These are phyloP conservation scores for Calliphora vicina DNA, from an alignment of 1,140 invertebrate genomes.

Conservation along the genomic window DNA sequence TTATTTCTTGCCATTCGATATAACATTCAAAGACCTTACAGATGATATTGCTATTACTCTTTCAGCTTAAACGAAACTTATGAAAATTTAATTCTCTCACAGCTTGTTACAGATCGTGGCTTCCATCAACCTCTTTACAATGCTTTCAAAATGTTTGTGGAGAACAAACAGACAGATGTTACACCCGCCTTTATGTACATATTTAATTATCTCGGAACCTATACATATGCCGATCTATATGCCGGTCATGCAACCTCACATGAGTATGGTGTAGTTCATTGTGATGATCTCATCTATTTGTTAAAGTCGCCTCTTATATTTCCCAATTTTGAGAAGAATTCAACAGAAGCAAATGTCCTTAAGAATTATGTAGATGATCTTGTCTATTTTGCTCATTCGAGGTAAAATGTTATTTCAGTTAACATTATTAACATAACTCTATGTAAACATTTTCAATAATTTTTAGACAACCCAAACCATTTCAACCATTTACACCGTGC, in stretches of 20 bases:
- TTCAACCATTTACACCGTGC: too few relatives aligned
- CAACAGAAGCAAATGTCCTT: conserved; percentile 47
- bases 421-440: too few relatives aligned
- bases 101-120: conserved; percentile 55
- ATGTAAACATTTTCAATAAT: too few relatives aligned
- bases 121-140: conserved; percentile 56
- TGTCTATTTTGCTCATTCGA: conserved; percentile 48
- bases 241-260: conserved; percentile 42
- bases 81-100: not conserved
- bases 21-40: too few relatives aligned
- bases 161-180: conserved; percentile 2
- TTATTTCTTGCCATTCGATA: too few relatives aligned
- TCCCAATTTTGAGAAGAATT: conserved; percentile 49
- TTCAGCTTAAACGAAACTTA: too few relatives aligned
- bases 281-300: conserved; percentile 59
- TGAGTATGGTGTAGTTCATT: conserved; percentile 57
- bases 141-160: conserved; percentile 45
- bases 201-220: conserved; percentile 50
- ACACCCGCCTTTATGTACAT: conserved; percentile 47
- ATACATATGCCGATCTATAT: conserved; percentile 52
- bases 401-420: too few relatives aligned
- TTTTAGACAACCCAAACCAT: too few relatives aligned
- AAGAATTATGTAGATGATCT: conserved; percentile 48
- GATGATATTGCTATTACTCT: too few relatives aligned
- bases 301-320: conserved; percentile 53